Percentiles rank a stretch among this genome's conserved stretches.
Conservation (phyloP, 2,797 vertebrate species). For the Clarias pachynema region DNA sequence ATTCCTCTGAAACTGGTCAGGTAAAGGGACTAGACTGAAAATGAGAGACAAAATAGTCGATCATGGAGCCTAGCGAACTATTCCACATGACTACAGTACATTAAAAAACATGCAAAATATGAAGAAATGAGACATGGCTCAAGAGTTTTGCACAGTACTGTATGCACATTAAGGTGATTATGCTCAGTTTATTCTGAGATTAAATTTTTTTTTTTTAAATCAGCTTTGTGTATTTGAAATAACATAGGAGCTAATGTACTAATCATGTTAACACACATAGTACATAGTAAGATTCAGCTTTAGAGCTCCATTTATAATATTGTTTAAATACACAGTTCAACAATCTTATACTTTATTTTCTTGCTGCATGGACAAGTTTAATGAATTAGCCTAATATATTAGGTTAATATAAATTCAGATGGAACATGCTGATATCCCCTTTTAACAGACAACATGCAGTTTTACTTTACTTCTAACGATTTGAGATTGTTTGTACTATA, state of each 20-base stretch:
- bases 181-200: not conserved
- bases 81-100: too few species aligned
- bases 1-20: too few species aligned
- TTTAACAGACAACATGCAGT: not conserved
- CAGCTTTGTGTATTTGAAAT: not conserved
- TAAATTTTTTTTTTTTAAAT: too few species aligned
- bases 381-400: not conserved
- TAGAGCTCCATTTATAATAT: not conserved
- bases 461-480: constrained; percentile 36
- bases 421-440: constrained; percentile 16
- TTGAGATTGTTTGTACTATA: not conserved
- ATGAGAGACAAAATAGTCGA: too few species aligned
- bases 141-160: too few species aligned
- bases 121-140: too few species aligned
- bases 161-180: not conserved
- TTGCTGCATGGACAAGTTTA: not conserved
- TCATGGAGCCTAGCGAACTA: too few species aligned
- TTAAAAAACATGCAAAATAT: too few species aligned
- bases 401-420: constrained; percentile 15
- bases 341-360: too few species aligned
- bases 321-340: not conserved
- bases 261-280: not conserved
- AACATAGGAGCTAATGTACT: too few species aligned
- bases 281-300: not conserved
- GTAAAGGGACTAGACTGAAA: too few species aligned